Evolutionary conservation across 2,113 vertebrate species (phyloP).

Genomic region (Hippocampus comes): DNA sequence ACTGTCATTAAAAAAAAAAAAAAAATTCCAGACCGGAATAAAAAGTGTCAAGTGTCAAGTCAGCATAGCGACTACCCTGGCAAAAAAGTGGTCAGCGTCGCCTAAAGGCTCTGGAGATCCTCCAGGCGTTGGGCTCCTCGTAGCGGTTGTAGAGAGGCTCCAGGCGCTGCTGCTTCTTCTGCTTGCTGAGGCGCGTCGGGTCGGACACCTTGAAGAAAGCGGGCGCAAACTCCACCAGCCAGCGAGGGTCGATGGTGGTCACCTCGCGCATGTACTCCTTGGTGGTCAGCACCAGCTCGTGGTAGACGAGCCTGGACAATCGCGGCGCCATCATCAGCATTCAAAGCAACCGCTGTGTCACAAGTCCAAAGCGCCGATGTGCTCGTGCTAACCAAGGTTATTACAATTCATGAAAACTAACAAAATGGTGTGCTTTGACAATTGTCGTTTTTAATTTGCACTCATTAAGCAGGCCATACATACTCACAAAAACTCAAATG

Average conservation of each 20-base stretch:
- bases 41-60: too few species aligned
- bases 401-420: too few species aligned
- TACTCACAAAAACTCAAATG: too few species aligned
- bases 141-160: slow-evolving; percentile 90
- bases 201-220: slow-evolving; percentile 91
- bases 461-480: too few species aligned
- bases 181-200: slow-evolving; percentile 87
- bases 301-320: slow-evolving; percentile 83
- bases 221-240: slow-evolving; percentile 88
- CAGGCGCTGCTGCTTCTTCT: slow-evolving; percentile 86
- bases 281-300: slow-evolving; percentile 87
- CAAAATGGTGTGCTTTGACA: too few species aligned
- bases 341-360: too few species aligned
- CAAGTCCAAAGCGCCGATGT: too few species aligned
- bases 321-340: background rate
- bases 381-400: too few species aligned
- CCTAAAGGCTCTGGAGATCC: slow-evolving; percentile 83
- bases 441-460: too few species aligned
- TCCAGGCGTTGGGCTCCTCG: slow-evolving; percentile 88
- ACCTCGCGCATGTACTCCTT: slow-evolving; percentile 94
- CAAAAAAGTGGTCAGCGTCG: slow-evolving; percentile 64
- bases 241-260: slow-evolving; percentile 88
- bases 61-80: too few species aligned
- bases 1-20: too few species aligned
- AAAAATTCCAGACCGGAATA: too few species aligned